Base-by-base conservation (phyloP, 53 echinoderm and acorn worm species). In the Astropecten irregularis region DNA sequence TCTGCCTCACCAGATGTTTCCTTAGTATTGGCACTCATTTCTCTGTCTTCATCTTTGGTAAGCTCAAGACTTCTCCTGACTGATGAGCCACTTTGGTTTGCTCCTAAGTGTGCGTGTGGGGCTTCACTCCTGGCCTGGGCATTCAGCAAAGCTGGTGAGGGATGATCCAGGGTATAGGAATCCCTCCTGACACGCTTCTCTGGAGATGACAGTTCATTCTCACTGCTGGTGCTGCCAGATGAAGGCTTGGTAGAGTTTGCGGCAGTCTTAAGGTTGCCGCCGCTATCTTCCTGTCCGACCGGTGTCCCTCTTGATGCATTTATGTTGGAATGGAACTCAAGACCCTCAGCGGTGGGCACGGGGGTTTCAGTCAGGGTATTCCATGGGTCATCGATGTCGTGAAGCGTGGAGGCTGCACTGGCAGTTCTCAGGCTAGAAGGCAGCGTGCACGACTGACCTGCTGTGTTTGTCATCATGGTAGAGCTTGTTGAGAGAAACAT, bases 81-180 rank as follows among this genome's bases (percentile, higher is more conserved):
- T 14, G 82, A 23, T 1, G 68, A 19, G 32, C 16, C 25, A 27
- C 30, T 37, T 36, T 77, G 67, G 11, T 20, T 65, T 7, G 35
- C 56, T 67, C 25, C 61, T 20, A 71, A 67, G 55, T 58, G 63
- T 59, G 77, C 55, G 32, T 89, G 84, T 2, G 97, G 93, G 49
- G 93, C 97, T 40, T 94, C 90, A 62, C 92, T 89, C 22, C 94
- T 76, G 6, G 92, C 85, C 79, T 97, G 87, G 10, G 97, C 97
- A 84, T 90, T 91, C 5, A 97, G 73, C 21, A 97, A 69, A 2
- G 97, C 97, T 8, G 97, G 97, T 3, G 97, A 97, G 0, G 97
- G 94, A 30, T 92, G 85, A 28, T 97, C 94, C 40, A 97, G 38
- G 31, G 97, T 97, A 82, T 97, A 97, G 0, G 97, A 97, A 31